Percentiles rank a stretch among this genome's conserved stretches.
phyloP scores from a whole-genome alignment of 2,797 vertebrate genomes.

The Darevskia nairensis region DNA sequence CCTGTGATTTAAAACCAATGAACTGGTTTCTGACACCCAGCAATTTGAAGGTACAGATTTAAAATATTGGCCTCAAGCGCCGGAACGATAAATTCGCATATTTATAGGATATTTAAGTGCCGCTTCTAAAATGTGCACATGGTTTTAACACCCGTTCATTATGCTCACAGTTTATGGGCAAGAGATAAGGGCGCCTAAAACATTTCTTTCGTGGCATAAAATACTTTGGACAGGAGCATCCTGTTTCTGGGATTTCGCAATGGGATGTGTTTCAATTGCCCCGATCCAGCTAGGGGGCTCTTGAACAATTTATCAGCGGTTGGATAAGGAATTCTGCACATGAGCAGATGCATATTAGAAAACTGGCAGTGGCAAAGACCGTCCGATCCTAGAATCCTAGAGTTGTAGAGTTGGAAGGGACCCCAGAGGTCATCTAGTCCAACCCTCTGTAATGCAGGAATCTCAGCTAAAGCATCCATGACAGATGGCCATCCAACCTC shows the following conservation, averaged over 20 bases:
- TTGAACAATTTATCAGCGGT: too few relatives aligned
- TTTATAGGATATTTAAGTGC: slow-evolving; percentile 14
- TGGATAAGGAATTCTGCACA: too few relatives aligned
- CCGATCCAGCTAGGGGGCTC: background rate
- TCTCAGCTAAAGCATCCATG: too few relatives aligned
- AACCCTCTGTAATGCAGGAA: too few relatives aligned
- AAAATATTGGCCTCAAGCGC: slow-evolving; percentile 49
- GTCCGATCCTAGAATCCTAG: too few relatives aligned
- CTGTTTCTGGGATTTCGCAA: background rate
- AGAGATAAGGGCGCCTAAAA: slow-evolving; percentile 35
- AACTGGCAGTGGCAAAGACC: background rate
- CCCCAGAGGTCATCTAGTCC: too few relatives aligned
- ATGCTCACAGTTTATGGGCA: slow-evolving; percentile 32
- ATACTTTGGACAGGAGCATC: background rate
- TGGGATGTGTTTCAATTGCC: background rate
- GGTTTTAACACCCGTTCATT: slow-evolving; percentile 41
- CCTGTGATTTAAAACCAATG: slow-evolving; percentile 38
- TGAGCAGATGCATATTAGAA: background rate
- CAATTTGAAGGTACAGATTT: slow-evolving; percentile 34
- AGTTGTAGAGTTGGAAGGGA: too few relatives aligned
- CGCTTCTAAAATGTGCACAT: slow-evolving; percentile 35
- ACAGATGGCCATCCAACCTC: too few relatives aligned
- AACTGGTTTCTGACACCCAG: slow-evolving; percentile 11
- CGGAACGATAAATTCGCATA: slow-evolving; percentile 39
- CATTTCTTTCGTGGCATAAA: slow-evolving; percentile 12